Evolutionary conservation across 2,888 invertebrate genomes (phyloP).

Genomic region (Agrotis puta): DNA sequence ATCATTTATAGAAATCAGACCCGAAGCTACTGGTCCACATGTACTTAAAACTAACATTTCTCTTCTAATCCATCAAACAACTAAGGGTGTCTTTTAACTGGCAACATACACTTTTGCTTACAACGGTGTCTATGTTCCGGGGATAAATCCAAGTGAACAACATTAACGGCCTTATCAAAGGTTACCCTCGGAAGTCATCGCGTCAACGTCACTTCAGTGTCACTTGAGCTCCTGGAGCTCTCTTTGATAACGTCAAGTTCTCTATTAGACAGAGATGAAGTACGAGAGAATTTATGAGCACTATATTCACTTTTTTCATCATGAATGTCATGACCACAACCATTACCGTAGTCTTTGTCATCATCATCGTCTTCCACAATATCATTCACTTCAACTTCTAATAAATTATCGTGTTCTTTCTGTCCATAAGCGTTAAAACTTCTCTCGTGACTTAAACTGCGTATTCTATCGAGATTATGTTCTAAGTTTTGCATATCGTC

Average conservation of each 20-base stretch:
- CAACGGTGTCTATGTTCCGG: conserved; percentile 76
- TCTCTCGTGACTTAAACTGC: conserved; percentile 87
- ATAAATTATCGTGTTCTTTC: conserved; percentile 84
- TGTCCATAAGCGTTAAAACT: conserved; percentile 81
- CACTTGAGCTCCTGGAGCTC: conserved; percentile 90
- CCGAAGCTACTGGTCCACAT: conserved; percentile 83
- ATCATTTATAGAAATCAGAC: conserved; percentile 75
- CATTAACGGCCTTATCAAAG: conserved; percentile 85
- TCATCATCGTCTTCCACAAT: conserved; percentile 84
- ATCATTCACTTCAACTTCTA: conserved; percentile 88
- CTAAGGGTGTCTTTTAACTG: conserved; percentile 74
- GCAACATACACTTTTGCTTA: conserved; percentile 73
- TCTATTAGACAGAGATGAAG: conserved; percentile 87
- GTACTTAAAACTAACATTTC: conserved; percentile 73
- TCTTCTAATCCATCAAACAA: conserved; percentile 70
- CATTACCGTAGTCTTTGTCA: conserved; percentile 78
- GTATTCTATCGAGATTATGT: conserved; percentile 88
- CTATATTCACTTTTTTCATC: conserved; percentile 87
- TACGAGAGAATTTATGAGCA: conserved; percentile 87
- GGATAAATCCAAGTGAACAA: conserved; percentile 83
- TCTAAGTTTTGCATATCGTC: conserved; percentile 86
- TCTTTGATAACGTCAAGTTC: conserved; percentile 90
- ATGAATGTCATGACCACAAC: conserved; percentile 79
- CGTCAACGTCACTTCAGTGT: conserved; percentile 89
- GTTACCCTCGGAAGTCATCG: conserved; percentile 90